A percentile compares a stretch with the other conserved stretches of the same genome.
These are phyloP conservation scores for Falco biarmicus DNA, from an alignment of 2,797 vertebrate species.

Conservation along the genomic window DNA sequence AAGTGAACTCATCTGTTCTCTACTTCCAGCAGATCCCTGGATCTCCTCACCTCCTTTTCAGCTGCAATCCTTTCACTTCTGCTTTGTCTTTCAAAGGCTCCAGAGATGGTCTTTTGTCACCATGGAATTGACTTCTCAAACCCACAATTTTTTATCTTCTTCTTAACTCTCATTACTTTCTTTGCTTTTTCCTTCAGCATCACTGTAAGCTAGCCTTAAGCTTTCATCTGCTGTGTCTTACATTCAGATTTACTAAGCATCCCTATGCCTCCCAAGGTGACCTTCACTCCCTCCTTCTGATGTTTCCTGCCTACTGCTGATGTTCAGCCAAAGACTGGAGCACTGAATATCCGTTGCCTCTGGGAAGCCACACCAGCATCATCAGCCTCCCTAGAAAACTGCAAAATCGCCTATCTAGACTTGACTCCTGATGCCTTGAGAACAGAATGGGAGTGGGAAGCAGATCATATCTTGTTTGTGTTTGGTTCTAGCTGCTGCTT, in stretches of 20 bases:
- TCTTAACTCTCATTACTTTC: background rate
- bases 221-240: background rate
- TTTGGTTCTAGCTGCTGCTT: background rate
- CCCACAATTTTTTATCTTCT: background rate
- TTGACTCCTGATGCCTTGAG: background rate
- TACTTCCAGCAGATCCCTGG: background rate
- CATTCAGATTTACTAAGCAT: background rate
- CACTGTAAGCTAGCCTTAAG: background rate
- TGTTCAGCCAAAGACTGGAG: background rate
- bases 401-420: background rate
- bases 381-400: background rate
- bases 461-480: background rate
- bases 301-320: background rate
- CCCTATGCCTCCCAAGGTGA: background rate
- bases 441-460: background rate
- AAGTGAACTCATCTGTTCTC: background rate
- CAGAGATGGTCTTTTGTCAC: background rate
- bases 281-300: background rate
- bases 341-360: background rate
- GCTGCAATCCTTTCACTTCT: background rate
- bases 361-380: background rate
- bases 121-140: background rate
- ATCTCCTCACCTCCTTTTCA: background rate
- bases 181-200: background rate
- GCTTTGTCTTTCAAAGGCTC: background rate